These are phyloP conservation scores for Forpus xanthops DNA, from an alignment of 2,797 vertebrate genomes.

Conservation along the genomic window DNA sequence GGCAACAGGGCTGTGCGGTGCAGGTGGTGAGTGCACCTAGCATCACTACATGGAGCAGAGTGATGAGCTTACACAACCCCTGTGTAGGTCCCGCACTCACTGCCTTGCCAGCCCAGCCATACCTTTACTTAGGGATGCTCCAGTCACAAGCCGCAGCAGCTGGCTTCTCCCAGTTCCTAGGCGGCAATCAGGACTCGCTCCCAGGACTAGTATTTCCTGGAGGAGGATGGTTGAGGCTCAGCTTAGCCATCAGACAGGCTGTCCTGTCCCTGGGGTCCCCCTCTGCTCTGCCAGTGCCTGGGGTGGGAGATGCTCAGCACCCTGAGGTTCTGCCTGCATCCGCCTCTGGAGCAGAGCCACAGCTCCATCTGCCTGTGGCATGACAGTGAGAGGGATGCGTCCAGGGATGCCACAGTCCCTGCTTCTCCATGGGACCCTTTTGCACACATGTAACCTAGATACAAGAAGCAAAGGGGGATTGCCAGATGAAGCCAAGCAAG, in stretches of 20 bases:
- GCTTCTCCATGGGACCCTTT: background rate
- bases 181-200: background rate
- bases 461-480: background rate
- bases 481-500: background rate
- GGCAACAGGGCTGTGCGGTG: background rate
- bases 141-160: background rate
- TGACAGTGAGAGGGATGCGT: fast-evolving
- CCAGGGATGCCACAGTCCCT: fast-evolving
- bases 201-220: background rate
- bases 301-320: fast-evolving
- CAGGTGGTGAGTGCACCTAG: fast-evolving
- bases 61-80: background rate
- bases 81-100: fast-evolving
- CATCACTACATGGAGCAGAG: fast-evolving
- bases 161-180: background rate
- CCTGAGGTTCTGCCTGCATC: background rate
- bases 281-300: background rate
- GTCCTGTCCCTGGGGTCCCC: background rate
- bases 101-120: fast-evolving
- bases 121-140: fast-evolving
- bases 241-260: fast-evolving
- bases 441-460: fast-evolving
- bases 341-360: background rate
- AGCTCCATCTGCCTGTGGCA: fast-evolving
- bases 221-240: fast-evolving